These are phyloP conservation scores for Neosalanx taihuensis DNA, from an alignment of 2,797 vertebrate genomes.

Conservation along the genomic window DNA sequence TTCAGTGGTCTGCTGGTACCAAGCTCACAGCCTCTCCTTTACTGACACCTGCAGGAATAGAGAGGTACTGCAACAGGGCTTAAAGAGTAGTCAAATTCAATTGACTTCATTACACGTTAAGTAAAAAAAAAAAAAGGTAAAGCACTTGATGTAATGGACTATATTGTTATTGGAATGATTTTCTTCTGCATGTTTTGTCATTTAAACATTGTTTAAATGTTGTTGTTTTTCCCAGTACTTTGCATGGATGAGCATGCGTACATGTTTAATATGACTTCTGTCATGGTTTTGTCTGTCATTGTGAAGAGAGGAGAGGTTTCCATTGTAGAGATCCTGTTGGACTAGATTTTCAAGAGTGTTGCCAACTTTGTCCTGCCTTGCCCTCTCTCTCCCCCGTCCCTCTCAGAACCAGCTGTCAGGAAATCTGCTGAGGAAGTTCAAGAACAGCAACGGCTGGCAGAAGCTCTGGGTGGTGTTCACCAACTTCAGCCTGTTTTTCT, in stretches of 20 bases:
- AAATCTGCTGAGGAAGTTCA: constrained; percentile 95
- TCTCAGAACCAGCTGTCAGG: constrained; percentile 93
- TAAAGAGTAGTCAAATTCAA: not conserved
- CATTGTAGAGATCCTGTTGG: too few species aligned
- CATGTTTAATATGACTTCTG: not conserved
- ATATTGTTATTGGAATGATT: not conserved
- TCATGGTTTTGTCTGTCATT: not conserved
- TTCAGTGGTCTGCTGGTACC: constrained; percentile 69
- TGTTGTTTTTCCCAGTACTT: not conserved
- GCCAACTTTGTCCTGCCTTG: not conserved
- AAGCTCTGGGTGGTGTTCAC: constrained; percentile 99
- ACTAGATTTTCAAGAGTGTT: too few species aligned
- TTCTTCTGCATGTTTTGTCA: not conserved
- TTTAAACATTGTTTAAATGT: constrained; percentile 21
- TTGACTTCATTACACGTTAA: not conserved
- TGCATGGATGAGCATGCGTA: not conserved
- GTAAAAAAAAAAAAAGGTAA: too few species aligned
- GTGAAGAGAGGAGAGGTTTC: too few species aligned
- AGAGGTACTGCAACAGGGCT: constrained; percentile 61
- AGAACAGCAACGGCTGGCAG: constrained; percentile 98
- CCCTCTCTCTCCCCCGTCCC: constrained; percentile 24
- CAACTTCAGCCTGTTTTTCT: constrained; percentile 98
- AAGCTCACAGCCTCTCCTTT: constrained; percentile 68
- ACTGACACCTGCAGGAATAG: constrained; percentile 68
- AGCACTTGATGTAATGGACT: too few species aligned